Evolutionary conservation across 2,797 vertebrate genomes (phyloP), one percentile per base, ranked within the genome.

Genomic region (Micrastur ruficollis): DNA sequence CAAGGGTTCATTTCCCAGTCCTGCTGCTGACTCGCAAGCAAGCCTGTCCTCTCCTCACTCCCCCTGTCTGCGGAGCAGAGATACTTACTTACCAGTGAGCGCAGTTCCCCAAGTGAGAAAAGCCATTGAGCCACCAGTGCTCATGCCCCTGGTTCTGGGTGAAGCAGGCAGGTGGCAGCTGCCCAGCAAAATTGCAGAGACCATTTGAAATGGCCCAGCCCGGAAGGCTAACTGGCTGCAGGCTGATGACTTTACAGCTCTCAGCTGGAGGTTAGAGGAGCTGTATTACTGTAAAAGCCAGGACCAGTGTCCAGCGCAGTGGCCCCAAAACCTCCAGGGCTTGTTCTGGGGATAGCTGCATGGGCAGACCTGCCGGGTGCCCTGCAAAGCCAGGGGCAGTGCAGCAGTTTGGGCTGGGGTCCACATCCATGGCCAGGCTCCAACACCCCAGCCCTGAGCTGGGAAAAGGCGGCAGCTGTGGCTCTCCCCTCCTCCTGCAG

Each of bases 101-200:
- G 2, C 59, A 63, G 47, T 25, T 89, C 16, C 29, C n/a, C 1
- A 2, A 34, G 44, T 0, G 0, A 70, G 89, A 74, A 82, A 61
- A 61, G 15, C 12, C 2, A 2, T 29, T 0, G 0, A 92, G 32
- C 40, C 53, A 52, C 0, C 0, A 0, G 20, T n/a, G n/a, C 53
- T 74, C 25, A 4, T 15, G 16, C 29, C 18, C 11, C 59, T 6
- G 11, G 7, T 59, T 71, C 34, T 68, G 34, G 34, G 49, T 0
- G 5, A 89, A 89, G 29, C 42, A 65, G 25, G 38, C 62, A 65
- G 61, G 50, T 66, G 58, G 32, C 46, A 85, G 49, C 46, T 82
- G 52, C 36, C 38, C 40, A 44, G 56, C 6, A 70, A 36, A 66
- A 40, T 75, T 68, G 34, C 38, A 49, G 73, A 74, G 16, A 47